Evolutionary conservation across 1,140 invertebrate species (phyloP), one percentile per base, ranked within the genome.

Genomic region (Cotesia typhae): DNA sequence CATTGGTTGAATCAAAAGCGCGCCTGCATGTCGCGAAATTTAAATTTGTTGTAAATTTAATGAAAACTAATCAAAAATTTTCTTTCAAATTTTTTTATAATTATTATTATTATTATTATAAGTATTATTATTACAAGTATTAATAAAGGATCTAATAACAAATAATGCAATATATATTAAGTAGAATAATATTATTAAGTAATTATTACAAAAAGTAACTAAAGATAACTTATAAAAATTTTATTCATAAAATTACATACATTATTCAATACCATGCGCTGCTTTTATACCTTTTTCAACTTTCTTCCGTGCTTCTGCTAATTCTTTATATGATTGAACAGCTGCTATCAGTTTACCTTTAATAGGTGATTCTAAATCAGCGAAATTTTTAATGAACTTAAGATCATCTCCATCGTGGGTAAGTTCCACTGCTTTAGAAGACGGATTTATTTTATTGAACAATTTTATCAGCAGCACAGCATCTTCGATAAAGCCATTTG

Each of bases 271-370:
- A 35, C 91, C 92, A 81, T 93, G 92, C 0, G 91, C 90, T 76
- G 88, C 88, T 78, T 88, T 88, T 55, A 94, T 78, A n/a, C 90
- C 90, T 52, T 89, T 78, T 57, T 89, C 88, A 0, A 92, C 73
- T 72, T 90, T 82, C 53, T 88, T 74, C 55, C 88, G 85, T 71
- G 90, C 88, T 36, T 89, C 84, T 60, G 88, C 87, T 38, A 90
- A 75, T 78, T 94, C 91, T 75, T 90, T 89, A 66, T 91, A 91
- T 1, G 89, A 87, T 76, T 92, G 89, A 2, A 94, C 67, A 0
- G 91, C 90, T 12, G 91, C 79, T 69, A 91, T 89, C 47, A 94
- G 86, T 57, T 89, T 88, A 2, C 85, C 87, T 80, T 89, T 90
- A 77, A 89, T 90, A 1, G 87, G 57, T 1, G 91, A 88, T 72